Conservation (phyloP, 2,797 vertebrate species). For the Mustela erminea region DNA sequence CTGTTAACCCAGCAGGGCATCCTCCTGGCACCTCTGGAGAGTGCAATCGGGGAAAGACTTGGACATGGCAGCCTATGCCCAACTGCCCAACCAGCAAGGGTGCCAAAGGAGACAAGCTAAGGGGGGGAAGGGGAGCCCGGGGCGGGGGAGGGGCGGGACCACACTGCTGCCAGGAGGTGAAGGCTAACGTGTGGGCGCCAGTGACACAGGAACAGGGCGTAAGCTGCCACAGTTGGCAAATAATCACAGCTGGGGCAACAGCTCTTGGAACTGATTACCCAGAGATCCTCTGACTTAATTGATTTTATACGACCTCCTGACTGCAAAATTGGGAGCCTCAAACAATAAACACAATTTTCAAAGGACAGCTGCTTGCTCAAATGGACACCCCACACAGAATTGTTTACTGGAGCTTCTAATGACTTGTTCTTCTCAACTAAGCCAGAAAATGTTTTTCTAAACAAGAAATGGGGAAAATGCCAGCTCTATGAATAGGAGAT, state of each 20-base stretch:
- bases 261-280: slow-evolving; percentile 61
- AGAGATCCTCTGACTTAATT: slow-evolving; percentile 69
- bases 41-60: not conserved
- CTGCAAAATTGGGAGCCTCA: slow-evolving; percentile 65
- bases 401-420: slow-evolving; percentile 65
- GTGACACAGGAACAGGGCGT: slow-evolving; percentile 28
- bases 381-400: slow-evolving; percentile 58
- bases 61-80: not conserved
- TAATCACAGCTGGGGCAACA: slow-evolving; percentile 64
- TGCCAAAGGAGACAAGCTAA: not conserved
- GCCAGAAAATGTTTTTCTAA: slow-evolving; percentile 67
- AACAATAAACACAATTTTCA: slow-evolving; percentile 73
- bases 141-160: not conserved
- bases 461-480: slow-evolving; percentile 46
- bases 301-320: slow-evolving; percentile 73
- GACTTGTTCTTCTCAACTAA: slow-evolving; percentile 59
- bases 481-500: slow-evolving; percentile 51
- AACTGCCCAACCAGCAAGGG: not conserved
- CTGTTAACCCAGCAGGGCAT: slow-evolving; percentile 50
- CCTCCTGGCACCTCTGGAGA: not conserved
- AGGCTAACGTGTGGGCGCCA: slow-evolving; percentile 15
- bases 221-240: slow-evolving; percentile 27
- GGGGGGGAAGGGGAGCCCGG: fast-evolving
- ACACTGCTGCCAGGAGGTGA: slow-evolving; percentile 29
- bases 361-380: slow-evolving; percentile 76